Conservation (phyloP, 2,113 vertebrate species). For the Terrapene triunguis region DNA sequence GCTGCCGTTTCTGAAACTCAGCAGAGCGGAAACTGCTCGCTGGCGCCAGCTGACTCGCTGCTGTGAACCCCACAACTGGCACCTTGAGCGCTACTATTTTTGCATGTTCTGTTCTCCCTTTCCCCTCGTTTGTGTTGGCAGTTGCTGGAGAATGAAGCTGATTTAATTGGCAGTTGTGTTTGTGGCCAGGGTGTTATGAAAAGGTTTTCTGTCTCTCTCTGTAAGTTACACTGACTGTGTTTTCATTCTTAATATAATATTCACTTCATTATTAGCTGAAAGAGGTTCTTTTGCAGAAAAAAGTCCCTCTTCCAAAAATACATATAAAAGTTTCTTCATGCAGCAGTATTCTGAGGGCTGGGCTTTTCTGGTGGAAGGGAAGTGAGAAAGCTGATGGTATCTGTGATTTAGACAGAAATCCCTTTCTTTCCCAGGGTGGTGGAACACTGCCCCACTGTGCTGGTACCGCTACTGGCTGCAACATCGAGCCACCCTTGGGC, state of each 20-base stretch:
- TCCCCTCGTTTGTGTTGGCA: conserved; percentile 83
- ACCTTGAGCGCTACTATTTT: fast-evolving
- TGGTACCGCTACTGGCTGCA: background rate
- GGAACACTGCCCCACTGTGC: background rate
- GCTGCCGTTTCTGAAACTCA: background rate
- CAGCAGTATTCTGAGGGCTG: background rate
- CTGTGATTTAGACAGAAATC: conserved; percentile 71
- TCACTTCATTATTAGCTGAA: conserved; percentile 81
- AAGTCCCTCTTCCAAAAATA: conserved; percentile 73
- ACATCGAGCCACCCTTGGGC: background rate
- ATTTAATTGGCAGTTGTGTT: conserved; percentile 74
- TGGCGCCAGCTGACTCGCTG: conserved; percentile 9
- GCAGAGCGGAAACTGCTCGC: background rate
- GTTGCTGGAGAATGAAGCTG: background rate
- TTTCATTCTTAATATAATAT: conserved; percentile 81
- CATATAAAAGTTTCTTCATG: conserved; percentile 48
- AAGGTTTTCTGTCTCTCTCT: conserved; percentile 82
- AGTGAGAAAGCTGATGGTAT: conserved; percentile 61
- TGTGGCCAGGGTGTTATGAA: conserved; percentile 79
- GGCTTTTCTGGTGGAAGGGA: conserved; percentile 69
- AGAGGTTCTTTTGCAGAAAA: conserved; percentile 72
- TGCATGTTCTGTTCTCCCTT: background rate
- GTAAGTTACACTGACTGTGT: conserved; percentile 64
- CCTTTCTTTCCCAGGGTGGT: conserved; percentile 62
- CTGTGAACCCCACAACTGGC: background rate